Conservation (phyloP, 2,797 vertebrate genomes). For the Muraenolepis orangiensis region DNA sequence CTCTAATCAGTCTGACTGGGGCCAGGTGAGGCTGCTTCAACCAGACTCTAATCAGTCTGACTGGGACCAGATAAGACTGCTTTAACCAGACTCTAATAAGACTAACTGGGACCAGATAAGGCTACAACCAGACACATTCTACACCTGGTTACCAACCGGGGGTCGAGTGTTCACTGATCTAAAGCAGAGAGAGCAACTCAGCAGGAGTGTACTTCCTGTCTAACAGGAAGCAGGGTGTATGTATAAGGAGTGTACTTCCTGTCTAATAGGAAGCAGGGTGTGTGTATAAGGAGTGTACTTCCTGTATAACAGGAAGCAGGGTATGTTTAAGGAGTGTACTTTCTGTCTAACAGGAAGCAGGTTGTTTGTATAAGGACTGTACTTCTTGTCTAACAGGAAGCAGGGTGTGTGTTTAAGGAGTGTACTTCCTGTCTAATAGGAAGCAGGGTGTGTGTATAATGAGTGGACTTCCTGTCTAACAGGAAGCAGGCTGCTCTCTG, state of each 20-base stretch:
- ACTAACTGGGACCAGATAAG: too few relatives aligned
- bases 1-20: too few relatives aligned
- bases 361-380: background rate
- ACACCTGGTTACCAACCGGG: too few relatives aligned
- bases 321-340: too few relatives aligned
- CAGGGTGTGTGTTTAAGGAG: background rate
- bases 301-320: background rate
- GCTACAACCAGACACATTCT: too few relatives aligned
- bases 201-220: background rate
- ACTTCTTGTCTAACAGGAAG: background rate
- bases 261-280: background rate
- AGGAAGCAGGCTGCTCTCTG: slow-evolving; percentile 88
- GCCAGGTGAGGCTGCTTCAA: too few relatives aligned
- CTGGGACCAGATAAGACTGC: too few relatives aligned
- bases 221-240: too few relatives aligned
- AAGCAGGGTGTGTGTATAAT: background rate
- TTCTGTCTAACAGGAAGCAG: background rate
- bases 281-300: background rate
- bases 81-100: too few relatives aligned
- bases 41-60: too few relatives aligned
- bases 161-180: too few relatives aligned
- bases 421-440: background rate
- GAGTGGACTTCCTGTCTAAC: slow-evolving; percentile 23
- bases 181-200: too few relatives aligned
- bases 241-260: background rate